Percentiles rank a stretch among this genome's conserved stretches.
Conservation (phyloP, 2,113 vertebrate species). For the Syngnathus typhle region DNA sequence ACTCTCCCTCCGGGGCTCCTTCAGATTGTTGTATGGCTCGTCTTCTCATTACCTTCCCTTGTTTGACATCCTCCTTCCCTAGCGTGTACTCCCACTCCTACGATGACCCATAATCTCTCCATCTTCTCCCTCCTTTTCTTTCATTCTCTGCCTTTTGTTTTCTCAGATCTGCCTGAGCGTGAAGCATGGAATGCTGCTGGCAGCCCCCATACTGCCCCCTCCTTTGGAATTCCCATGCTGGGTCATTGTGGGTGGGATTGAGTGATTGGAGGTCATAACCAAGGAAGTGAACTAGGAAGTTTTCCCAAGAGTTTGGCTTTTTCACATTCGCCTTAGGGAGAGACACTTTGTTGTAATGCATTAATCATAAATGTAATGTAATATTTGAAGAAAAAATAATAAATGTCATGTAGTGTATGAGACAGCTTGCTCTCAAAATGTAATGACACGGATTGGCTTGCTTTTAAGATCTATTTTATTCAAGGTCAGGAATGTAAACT, state of each 20-base stretch:
- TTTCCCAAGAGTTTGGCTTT: constrained; percentile 59
- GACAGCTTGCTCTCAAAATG: no score
- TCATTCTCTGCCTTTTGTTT: constrained; percentile 44
- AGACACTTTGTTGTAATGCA: not conserved
- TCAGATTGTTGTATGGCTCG: constrained; percentile 5
- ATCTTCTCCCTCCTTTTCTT: constrained; percentile 23
- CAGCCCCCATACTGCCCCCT: constrained; percentile 45
- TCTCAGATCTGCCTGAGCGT: constrained; percentile 45
- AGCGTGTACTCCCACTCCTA: constrained; percentile 7
- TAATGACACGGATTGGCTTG: no score
- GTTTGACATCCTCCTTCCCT: constrained; percentile 9
- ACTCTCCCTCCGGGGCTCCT: constrained; percentile 1
- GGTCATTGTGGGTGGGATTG: constrained; percentile 67
- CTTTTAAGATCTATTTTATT: no score
- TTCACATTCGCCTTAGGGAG: constrained; percentile 15
- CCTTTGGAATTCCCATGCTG: constrained; percentile 56
- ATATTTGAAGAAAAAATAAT: not conserved
- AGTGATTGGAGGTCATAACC: constrained; percentile 56
- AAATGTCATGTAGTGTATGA: not conserved
- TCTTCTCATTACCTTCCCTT: constrained; percentile 21
- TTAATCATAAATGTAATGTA: not conserved
- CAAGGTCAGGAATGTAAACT: no score
- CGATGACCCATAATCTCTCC: constrained; percentile 14
- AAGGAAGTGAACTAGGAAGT: constrained; percentile 74
- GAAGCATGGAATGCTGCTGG: constrained; percentile 59